Evolutionary conservation across 2,888 invertebrate genomes (phyloP), one percentile per base, ranked within the genome.

Genomic region (Chromoteleia sp.): DNA sequence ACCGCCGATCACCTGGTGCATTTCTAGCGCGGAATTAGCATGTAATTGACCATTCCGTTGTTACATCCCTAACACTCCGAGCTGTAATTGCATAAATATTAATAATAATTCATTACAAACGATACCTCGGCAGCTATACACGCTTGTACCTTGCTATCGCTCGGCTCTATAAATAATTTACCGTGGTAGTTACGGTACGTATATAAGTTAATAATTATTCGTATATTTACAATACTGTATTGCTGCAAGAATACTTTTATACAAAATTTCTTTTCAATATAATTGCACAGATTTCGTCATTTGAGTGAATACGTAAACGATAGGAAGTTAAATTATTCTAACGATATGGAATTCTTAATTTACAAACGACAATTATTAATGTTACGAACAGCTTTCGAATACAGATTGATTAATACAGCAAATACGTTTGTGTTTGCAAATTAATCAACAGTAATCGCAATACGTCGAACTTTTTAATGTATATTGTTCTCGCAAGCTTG

Each of bases 31-130:
- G 43, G 65, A 83, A 83, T 85, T 61, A 73, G 41, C 68, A 65
- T 83, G 70, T 81, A 82, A 78, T 80, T 56, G 71, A 76, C 52
- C 68, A 76, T 45, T 80, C 61, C 39, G 43, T 21, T 59, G 61
- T 59, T 61, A 50, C 43, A 61, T 45, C 45, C 8, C 45, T 63
- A 65, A 48, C 21, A 61, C 59, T 61, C 8, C 45, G 67, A 65
- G 52, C 21, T 56, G 68, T 81, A 81, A 84, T 83, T 84, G 82
- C 84, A 86, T 85, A 83, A 84, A 84, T 84, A 84, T 82, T 82
- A 83, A 84, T 86, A 78, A 84, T 80, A 81, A 83, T 82, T 77
- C 81, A 83, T 84, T 61, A 70, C 54, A 61, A 59, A 58, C 67
- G 54, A 61, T 41, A 17, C 50, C 59, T 59, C 29, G 36, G 17